These are phyloP conservation scores for Cyclura pinguis DNA, from an alignment of 2,797 vertebrate species.

Conservation along the genomic window DNA sequence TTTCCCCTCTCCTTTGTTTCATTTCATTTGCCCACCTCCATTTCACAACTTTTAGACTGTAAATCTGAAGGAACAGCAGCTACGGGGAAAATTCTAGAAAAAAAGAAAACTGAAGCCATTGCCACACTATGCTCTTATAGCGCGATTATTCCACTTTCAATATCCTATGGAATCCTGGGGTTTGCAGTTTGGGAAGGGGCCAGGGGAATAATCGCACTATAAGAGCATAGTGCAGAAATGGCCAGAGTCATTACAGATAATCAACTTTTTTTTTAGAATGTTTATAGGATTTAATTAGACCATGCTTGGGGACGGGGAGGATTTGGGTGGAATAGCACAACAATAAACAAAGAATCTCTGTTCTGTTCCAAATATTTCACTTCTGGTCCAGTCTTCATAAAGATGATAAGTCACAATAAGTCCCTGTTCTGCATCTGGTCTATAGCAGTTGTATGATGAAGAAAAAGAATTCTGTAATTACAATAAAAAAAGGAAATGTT, in stretches of 20 bases:
- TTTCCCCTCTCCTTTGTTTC: background rate
- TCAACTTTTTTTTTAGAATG: background rate
- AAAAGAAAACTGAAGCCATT: background rate
- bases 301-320: background rate
- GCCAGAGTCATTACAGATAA: background rate
- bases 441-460: background rate
- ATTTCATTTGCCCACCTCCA: background rate
- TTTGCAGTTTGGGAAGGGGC: too few species aligned
- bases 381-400: background rate
- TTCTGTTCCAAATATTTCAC: background rate
- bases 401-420: background rate
- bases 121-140: too few species aligned
- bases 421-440: background rate
- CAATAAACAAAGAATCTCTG: background rate
- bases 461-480: background rate
- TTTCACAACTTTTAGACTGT: background rate
- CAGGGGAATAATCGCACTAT: too few species aligned
- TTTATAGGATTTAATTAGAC: background rate
- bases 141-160: too few species aligned
- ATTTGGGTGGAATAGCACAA: background rate
- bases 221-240: too few species aligned
- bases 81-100: background rate
- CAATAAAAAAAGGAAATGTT: background rate
- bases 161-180: too few species aligned
- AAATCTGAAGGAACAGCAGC: background rate